Evolutionary conservation across 1,140 invertebrate genomes (phyloP).

Genomic region (Condylostylus longicornis): DNA sequence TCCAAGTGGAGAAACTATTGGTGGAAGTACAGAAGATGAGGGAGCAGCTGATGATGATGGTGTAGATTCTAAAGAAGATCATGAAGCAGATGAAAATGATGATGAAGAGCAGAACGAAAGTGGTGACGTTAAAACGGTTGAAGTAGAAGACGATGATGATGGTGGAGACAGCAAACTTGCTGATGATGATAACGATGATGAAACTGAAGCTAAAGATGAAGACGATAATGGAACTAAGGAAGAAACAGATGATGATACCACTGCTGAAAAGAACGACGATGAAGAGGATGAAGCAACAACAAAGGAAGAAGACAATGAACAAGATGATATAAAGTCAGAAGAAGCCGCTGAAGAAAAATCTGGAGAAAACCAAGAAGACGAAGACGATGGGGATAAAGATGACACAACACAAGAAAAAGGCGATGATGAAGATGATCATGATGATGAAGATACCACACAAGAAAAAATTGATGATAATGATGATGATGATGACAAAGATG

Average conservation of each 20-base stretch:
- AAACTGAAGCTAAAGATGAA: conserved; percentile 5
- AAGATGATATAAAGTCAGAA: conserved; percentile 12
- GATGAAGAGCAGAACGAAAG: conserved; percentile 24
- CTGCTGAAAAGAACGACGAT: conserved; percentile 19
- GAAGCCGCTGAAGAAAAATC: conserved; percentile 9
- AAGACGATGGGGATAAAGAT: conserved; percentile 9
- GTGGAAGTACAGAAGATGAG: conserved; percentile 22
- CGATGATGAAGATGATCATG: conserved; percentile 31
- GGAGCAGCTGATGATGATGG: conserved; percentile 20
- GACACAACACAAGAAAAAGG: conserved; percentile 23
- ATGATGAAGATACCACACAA: conserved; percentile 32
- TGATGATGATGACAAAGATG: conserved; percentile 31
- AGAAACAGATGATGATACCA: conserved; percentile 31
- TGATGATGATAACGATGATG: conserved; percentile 26
- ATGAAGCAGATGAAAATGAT: conserved; percentile 12
- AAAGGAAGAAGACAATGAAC: conserved; percentile 18
- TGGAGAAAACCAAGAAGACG: conserved; percentile 5
- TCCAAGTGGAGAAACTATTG: conserved; percentile 31
- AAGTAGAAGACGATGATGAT: conserved; percentile 12
- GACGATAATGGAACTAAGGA: conserved; percentile 9
- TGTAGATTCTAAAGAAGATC: conserved; percentile 1
- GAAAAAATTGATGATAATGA: conserved; percentile 29
- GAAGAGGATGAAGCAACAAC: conserved; percentile 23
- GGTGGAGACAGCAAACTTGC: conserved; percentile 17
- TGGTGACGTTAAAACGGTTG: conserved; percentile 20